Conservation (phyloP, 2,797 vertebrate species). For the Gastrophryne carolinensis region DNA sequence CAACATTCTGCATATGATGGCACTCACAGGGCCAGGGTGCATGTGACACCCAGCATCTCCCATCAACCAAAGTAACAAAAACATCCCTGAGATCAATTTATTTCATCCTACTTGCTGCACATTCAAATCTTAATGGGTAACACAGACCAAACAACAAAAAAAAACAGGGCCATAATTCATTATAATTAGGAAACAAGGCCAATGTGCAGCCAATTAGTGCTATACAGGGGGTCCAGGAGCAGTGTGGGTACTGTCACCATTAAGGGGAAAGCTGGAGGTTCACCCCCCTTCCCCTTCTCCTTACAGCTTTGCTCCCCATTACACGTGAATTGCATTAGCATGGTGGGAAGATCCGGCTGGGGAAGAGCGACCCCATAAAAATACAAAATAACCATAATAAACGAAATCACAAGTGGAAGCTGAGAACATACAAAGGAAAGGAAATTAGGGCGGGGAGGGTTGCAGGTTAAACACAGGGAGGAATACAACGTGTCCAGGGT, state of each 20-base stretch:
- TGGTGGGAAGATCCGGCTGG: background rate
- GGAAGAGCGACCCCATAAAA: slow-evolving; percentile 1
- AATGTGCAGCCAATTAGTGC: background rate
- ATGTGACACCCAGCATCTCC: too few species aligned
- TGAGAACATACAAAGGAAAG: slow-evolving; percentile 3
- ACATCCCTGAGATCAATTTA: too few species aligned
- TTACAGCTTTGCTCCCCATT: background rate
- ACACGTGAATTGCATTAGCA: background rate
- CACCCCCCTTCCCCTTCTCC: too few species aligned
- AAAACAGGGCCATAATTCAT: background rate
- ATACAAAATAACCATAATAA: slow-evolving; percentile 37
- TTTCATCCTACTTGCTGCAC: too few species aligned
- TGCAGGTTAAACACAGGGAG: background rate
- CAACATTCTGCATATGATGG: too few species aligned
- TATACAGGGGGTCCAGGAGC: background rate
- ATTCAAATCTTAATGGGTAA: too few species aligned
- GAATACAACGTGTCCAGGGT: background rate
- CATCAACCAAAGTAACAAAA: too few species aligned
- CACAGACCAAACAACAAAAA: too few species aligned
- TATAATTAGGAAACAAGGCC: background rate
- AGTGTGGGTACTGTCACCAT: background rate
- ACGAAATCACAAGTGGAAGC: slow-evolving; percentile 21
- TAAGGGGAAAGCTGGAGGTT: background rate
- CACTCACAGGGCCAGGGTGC: too few species aligned
- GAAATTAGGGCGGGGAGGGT: slow-evolving; percentile 36